Base-by-base conservation (phyloP, 2,113 vertebrate genomes). In the Myotis yumanensis region DNA sequence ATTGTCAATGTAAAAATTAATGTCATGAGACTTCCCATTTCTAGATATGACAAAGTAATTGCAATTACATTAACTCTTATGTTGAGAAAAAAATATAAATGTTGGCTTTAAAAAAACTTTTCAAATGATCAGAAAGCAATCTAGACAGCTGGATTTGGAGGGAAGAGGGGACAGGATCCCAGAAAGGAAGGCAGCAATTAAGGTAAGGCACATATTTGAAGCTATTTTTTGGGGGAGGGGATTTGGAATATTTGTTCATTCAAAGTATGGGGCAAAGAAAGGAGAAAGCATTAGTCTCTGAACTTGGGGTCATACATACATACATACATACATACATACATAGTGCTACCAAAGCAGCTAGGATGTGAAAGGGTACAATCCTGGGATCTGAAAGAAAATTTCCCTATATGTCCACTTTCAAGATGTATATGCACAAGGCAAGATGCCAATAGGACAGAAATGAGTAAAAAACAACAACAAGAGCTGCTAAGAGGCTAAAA, bases 1-100 rank as follows among this genome's bases (percentile, higher is more conserved):
- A 66, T 1, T 72, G 51, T 85, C 82, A 76, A 85, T 72, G 91
- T 51, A 88, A 94, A 95, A 92, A 52, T 87, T 48, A 90, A 94
- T 80, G 40, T 25, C 2, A 82, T 52, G 30, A 80, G 71, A 87
- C 22, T 79, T 84, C 43, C 28, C 3, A 32, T 87, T 92, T 92
- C 37, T 71, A 90, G 28, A 20, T 69, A 75, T 75, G 71, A 72
- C 51, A 89, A 86, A 94, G n/a, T 85, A 87, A 75, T 51, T 80
- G 79, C 25, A 52, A 84, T 83, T 81, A 32, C 23, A 87, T 80
- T 90, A 92, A 48, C 10, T 54, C 3, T 79, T 43, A 12, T 84
- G 28, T 69, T 82, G 51, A 68, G 7, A 85, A 89, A 77, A 77
- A 89, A 72, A 40, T 77, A 73, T 73, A 72, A 59, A 80, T 88